Conservation (phyloP, 1,140 invertebrate genomes). For the Babylonia areolata region DNA sequence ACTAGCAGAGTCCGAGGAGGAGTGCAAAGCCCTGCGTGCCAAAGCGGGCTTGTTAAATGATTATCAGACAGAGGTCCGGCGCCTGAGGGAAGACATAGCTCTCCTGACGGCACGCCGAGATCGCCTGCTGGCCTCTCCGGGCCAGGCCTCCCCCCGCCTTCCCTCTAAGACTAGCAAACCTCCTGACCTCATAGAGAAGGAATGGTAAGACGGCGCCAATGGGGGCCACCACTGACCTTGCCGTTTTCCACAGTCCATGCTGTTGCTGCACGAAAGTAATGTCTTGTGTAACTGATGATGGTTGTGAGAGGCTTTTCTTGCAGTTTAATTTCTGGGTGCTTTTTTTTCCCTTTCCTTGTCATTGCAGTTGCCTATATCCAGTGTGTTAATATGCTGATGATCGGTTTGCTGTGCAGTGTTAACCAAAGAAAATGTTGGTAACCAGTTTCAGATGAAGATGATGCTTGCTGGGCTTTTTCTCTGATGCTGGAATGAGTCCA, state of each 20-base stretch:
- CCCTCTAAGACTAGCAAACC: background rate
- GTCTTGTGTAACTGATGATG: background rate
- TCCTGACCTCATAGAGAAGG: background rate
- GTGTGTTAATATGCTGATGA: too few species aligned
- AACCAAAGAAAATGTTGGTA: too few species aligned
- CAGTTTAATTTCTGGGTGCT: background rate
- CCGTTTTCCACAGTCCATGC: background rate
- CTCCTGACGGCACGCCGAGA: conserved; percentile 63
- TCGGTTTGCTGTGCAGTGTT: too few species aligned
- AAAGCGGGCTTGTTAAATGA: conserved; percentile 69
- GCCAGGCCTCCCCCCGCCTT: background rate
- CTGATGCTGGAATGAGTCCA: too few species aligned
- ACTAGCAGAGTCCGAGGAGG: conserved; percentile 70
- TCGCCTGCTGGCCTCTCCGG: conserved; percentile 20
- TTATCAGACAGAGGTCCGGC: conserved; percentile 70
- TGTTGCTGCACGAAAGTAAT: background rate
- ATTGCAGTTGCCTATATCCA: too few species aligned
- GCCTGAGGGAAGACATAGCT: conserved; percentile 71
- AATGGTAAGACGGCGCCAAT: background rate
- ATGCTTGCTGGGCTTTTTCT: too few species aligned
- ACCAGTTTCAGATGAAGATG: too few species aligned
- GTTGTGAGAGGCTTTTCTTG: background rate
- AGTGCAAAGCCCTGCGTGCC: conserved; percentile 64
- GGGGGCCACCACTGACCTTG: background rate
- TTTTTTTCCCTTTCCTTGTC: too few species aligned